Percentiles rank a stretch among this genome's conserved stretches.
Conservation (phyloP, 53 echinoderm and acorn worm genomes). For the Temnopleurus reevesii region DNA sequence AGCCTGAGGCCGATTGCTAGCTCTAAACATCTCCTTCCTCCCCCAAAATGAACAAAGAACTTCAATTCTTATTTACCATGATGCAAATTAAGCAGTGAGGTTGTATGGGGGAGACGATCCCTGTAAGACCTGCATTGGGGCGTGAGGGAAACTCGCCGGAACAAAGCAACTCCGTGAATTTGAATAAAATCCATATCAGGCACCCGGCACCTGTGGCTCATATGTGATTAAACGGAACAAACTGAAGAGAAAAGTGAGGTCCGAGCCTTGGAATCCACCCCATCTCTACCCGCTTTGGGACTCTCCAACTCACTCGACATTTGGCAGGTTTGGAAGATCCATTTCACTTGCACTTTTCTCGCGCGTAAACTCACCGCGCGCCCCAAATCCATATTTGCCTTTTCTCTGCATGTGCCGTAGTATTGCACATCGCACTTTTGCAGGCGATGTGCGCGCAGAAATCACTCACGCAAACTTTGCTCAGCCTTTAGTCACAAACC, state of each 20-base stretch:
- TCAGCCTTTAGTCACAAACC: too few relatives aligned
- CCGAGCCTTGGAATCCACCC: background rate
- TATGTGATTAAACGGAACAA: conserved; percentile 54
- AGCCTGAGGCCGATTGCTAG: background rate
- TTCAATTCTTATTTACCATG: conserved; percentile 28
- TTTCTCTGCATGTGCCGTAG: background rate
- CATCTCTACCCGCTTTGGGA: conserved; percentile 7
- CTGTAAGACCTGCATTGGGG: background rate
- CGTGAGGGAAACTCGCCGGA: background rate
- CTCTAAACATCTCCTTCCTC: conserved; percentile 23
- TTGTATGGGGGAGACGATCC: background rate
- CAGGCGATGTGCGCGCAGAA: conserved; percentile 17
- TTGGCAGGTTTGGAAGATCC: background rate
- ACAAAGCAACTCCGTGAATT: conserved; percentile 42
- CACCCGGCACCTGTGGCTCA: conserved; percentile 48
- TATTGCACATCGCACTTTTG: too few relatives aligned
- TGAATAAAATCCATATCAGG: conserved; percentile 43
- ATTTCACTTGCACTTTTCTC: conserved; percentile 55
- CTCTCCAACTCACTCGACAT: conserved; percentile 19
- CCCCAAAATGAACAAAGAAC: conserved; percentile 23
- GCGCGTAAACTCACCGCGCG: conserved; percentile 10
- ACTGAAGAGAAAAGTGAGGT: background rate
- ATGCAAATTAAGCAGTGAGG: background rate
- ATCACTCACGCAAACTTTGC: too few relatives aligned
- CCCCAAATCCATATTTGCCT: conserved; percentile 35